These are phyloP conservation scores for Micromussa lordhowensis DNA, from an alignment of 92 coral and sea anemone genomes.

Conservation along the genomic window DNA sequence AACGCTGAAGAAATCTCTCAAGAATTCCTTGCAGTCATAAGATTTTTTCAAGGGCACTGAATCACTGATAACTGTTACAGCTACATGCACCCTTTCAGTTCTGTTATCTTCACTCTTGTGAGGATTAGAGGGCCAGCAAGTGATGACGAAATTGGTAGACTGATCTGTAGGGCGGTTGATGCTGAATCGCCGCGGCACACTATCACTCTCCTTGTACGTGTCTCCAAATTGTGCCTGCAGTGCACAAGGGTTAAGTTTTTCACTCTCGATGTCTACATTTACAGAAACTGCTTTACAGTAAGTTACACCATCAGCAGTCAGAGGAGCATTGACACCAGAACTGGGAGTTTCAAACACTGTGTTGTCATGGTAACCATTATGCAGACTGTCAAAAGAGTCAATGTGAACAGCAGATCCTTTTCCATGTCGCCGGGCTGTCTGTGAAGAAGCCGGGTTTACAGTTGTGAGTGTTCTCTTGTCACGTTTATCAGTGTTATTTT, in stretches of 20 bases:
- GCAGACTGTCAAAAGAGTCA: constrained; percentile 22
- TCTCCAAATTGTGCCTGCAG: constrained; percentile 55
- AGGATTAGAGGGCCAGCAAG: not conserved
- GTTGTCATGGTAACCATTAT: constrained; percentile 10
- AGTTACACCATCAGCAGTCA: not conserved
- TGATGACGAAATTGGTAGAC: constrained; percentile 20
- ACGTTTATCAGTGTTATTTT: not conserved
- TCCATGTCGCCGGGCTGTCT: constrained; percentile 24
- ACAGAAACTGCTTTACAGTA: not conserved
- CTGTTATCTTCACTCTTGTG: not conserved
- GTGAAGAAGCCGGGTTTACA: constrained; percentile 56
- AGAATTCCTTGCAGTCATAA: constrained; percentile 3
- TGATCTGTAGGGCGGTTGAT: constrained; percentile 27
- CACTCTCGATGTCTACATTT: constrained; percentile 22
- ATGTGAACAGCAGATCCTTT: constrained; percentile 66
- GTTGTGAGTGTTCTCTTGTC: not conserved
- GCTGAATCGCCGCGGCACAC: constrained; percentile 66
- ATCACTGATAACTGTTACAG: constrained; percentile 30
- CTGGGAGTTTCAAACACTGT: not conserved
- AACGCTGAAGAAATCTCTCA: not conserved
- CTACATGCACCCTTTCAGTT: not conserved
- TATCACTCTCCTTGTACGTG: constrained; percentile 48
- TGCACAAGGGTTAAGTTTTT: constrained; percentile 17
- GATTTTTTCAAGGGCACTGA: constrained; percentile 5
- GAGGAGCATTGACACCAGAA: not conserved